A percentile compares a stretch with the other conserved stretches of the same genome.
phyloP scores from a whole-genome alignment of 2,797 vertebrate species.

The Poeciliopsis gracilis region DNA sequence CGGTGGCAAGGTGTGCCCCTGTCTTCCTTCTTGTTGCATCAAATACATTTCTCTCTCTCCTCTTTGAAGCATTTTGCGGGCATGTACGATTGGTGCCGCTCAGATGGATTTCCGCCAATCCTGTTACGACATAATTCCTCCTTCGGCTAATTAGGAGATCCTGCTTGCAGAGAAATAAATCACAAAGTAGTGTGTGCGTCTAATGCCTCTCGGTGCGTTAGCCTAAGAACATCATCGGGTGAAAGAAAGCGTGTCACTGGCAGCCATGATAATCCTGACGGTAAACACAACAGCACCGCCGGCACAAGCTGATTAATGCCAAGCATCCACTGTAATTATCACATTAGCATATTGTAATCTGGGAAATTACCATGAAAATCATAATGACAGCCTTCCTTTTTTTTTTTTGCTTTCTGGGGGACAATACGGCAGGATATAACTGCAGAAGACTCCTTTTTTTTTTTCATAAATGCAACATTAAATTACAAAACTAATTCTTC shows the following conservation, averaged over 20 bases:
- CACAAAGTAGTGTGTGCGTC: conserved; percentile 18
- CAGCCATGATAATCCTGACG: conserved; percentile 48
- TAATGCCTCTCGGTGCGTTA: conserved; percentile 28
- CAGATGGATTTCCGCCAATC: conserved; percentile 53
- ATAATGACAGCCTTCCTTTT: conserved; percentile 58
- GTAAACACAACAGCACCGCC: conserved; percentile 61
- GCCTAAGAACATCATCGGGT: conserved; percentile 25
- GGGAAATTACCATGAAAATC: conserved; percentile 76
- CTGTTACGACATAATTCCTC: conserved; percentile 30
- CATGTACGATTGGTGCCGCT: conserved; percentile 15
- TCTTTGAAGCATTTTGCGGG: conserved; percentile 37
- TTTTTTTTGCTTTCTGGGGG: conserved; percentile 27
- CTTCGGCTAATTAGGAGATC: conserved; percentile 44
- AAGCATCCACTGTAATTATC: conserved; percentile 73
- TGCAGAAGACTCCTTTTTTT: conserved; percentile 9
- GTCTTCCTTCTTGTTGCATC: conserved; percentile 11
- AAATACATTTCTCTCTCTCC: conserved; percentile 32
- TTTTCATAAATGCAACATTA: conserved; percentile 40
- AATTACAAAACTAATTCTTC: conserved; percentile 52
- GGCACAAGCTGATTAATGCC: conserved; percentile 67
- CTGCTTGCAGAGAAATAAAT: conserved; percentile 18
- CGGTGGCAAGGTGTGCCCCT: neutral
- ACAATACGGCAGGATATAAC: conserved; percentile 45
- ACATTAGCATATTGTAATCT: conserved; percentile 81
- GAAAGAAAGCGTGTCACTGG: conserved; percentile 11